phyloP scores from a whole-genome alignment of 2,113 vertebrate species.

The Charadrius vociferus region DNA sequence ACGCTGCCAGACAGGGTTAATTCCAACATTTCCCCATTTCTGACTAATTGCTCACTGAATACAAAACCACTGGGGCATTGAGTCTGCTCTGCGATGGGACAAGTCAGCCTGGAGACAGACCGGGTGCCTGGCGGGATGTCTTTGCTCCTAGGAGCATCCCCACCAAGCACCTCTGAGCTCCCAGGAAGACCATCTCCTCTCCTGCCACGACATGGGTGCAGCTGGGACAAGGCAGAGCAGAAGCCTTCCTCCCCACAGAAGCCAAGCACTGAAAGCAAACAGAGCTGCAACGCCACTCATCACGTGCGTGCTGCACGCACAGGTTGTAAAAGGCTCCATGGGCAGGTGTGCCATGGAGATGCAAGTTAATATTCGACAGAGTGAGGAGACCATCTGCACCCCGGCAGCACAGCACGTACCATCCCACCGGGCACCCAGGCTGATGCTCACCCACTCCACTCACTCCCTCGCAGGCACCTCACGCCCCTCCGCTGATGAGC shows the following conservation, averaged over 20 bases:
- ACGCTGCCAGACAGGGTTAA: background rate
- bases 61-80: fast-evolving
- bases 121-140: background rate
- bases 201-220: too few relatives aligned
- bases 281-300: background rate
- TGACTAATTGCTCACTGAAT: background rate
- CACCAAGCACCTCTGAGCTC: background rate
- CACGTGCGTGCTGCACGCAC: fast-evolving
- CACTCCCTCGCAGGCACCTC: background rate
- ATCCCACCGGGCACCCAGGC: fast-evolving
- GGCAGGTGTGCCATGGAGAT: background rate
- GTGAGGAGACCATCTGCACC: background rate
- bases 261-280: background rate
- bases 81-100: background rate
- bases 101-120: background rate
- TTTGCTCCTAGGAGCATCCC: background rate
- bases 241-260: background rate
- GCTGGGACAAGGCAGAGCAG: background rate
- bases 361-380: background rate
- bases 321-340: background rate
- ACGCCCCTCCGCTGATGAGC: fast-evolving
- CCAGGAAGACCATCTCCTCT: background rate
- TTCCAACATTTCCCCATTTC: background rate
- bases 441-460: fast-evolving
- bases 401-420: fast-evolving